Conservation (phyloP, 2,888 invertebrate species). For the Pristionchus fissidentatus region DNA sequence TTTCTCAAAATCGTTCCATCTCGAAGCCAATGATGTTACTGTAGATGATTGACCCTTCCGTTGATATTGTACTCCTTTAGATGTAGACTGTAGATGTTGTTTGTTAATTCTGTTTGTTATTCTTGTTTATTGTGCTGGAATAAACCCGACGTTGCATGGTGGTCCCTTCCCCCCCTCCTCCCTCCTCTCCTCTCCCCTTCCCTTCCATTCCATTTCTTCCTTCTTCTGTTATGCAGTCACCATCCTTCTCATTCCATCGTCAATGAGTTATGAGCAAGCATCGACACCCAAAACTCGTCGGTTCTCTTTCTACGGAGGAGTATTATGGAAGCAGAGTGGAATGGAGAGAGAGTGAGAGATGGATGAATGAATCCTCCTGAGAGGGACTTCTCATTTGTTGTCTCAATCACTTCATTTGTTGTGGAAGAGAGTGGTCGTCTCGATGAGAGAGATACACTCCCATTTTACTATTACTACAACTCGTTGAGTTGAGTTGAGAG, state of each 20-base stretch:
- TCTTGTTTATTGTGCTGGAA: conserved; percentile 26
- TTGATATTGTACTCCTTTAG: conserved; percentile 8
- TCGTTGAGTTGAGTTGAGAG: conserved; percentile 7
- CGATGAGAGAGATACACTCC: conserved; percentile 13
- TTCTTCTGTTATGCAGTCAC: background rate
- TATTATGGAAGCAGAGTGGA: background rate
- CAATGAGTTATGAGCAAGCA: conserved; percentile 21
- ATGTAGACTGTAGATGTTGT: background rate
- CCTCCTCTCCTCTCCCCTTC: background rate
- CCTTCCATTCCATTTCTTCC: background rate
- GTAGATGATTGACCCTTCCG: conserved; percentile 1
- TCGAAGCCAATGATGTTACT: background rate
- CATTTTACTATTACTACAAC: conserved; percentile 42
- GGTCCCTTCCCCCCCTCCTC: background rate
- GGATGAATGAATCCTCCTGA: background rate
- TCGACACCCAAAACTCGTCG: conserved; percentile 27
- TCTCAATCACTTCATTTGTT: background rate
- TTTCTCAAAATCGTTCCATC: conserved; percentile 39
- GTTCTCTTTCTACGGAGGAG: background rate
- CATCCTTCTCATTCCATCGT: background rate
- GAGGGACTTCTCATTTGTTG: conserved; percentile 1
- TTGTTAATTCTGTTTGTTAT: background rate
- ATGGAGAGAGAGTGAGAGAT: background rate
- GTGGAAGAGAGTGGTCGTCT: conserved; percentile 2
- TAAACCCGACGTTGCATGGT: conserved; percentile 26